A percentile compares a stretch with the other conserved stretches of the same genome.
These are phyloP conservation scores for Pluvianellus socialis DNA, from an alignment of 2,113 vertebrate species.

Conservation along the genomic window DNA sequence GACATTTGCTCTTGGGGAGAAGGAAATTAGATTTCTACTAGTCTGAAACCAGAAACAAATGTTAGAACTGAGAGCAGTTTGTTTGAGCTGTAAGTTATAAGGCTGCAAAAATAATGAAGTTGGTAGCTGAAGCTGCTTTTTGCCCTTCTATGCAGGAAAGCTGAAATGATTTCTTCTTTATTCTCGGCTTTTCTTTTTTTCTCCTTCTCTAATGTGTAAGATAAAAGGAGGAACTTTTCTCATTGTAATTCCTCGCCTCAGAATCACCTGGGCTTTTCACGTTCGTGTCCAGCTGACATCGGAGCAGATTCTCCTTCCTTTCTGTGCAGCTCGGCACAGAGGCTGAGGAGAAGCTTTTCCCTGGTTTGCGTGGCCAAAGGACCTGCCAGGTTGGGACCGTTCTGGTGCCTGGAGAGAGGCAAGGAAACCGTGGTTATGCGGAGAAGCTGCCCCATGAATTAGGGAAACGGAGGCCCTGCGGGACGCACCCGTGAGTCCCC, in stretches of 20 bases:
- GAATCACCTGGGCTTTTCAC: background rate
- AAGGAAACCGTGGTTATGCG: background rate
- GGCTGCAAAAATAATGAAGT: slow-evolving; percentile 48
- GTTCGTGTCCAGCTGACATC: rapidly evolving
- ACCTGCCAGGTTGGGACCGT: rapidly evolving
- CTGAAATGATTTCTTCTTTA: background rate
- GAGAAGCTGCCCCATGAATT: background rate
- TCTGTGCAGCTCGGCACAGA: rapidly evolving
- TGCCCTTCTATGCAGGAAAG: background rate
- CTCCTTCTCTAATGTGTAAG: background rate
- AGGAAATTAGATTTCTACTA: slow-evolving; percentile 73
- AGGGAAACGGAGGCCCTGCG: rapidly evolving
- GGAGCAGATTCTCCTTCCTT: background rate
- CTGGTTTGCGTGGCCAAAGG: background rate
- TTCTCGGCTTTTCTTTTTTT: background rate
- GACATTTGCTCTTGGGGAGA: slow-evolving; percentile 69
- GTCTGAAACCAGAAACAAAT: slow-evolving; percentile 74
- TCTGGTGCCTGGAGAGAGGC: background rate
- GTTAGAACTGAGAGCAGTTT: slow-evolving; percentile 70
- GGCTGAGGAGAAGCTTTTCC: background rate
- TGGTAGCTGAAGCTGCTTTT: slow-evolving; percentile 31
- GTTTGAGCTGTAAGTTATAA: slow-evolving; percentile 57
- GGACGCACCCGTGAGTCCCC: background rate
- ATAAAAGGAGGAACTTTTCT: background rate
- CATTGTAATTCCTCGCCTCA: background rate